Evolutionary conservation across 2,888 invertebrate genomes (phyloP), one percentile per base, ranked within the genome.

Genomic region (Linyphia triangularis): DNA sequence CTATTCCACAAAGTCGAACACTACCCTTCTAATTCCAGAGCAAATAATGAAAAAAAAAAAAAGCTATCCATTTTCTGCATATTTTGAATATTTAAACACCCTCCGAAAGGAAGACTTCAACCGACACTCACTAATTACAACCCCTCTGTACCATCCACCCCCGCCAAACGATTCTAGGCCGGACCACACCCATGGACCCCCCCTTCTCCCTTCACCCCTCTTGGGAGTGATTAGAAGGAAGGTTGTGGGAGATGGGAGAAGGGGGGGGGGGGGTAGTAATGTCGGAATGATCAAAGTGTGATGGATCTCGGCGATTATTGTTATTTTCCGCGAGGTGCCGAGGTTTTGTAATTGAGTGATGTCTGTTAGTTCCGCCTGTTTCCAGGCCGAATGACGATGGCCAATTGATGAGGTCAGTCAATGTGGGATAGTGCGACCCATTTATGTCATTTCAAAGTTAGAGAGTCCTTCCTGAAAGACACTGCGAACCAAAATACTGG

Each of bases 301-400:
- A 84, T 84, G 40, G 84, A 67, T 69, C 67, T 73, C 75, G 0
- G 10, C 51, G 77, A 84, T 84, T 75, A 84, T 84, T 84, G 61
- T 84, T 84, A 77, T 84, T 84, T 75, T 70, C 79, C 43, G 43
- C 65, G 63, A 24, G 19, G 59, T 30, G 43, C 33, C 30, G 77
- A 24, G 77, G 63, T 77, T n/a, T 77, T 63, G 77, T 63, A 77
- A 77, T 40, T 77, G 77, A 77, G 77, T 57, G 33, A 5, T n/a
- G n/a, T n/a, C 13, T 24, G 63, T 37, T 63, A 28, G 59, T 57
- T 51, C 51, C 26, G 28, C 24, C 28, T 59, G 33, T 7, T 13
- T 51, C 51, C 16, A n/a, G 59, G 59, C 16, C 59, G 19, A 59
- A n/a, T 59, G n/a, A n/a, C n/a, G n/a, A n/a, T n/a, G n/a, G n/a